These are phyloP conservation scores for Diadophis punctatus DNA, from an alignment of 2,113 vertebrate genomes.

Conservation along the genomic window DNA sequence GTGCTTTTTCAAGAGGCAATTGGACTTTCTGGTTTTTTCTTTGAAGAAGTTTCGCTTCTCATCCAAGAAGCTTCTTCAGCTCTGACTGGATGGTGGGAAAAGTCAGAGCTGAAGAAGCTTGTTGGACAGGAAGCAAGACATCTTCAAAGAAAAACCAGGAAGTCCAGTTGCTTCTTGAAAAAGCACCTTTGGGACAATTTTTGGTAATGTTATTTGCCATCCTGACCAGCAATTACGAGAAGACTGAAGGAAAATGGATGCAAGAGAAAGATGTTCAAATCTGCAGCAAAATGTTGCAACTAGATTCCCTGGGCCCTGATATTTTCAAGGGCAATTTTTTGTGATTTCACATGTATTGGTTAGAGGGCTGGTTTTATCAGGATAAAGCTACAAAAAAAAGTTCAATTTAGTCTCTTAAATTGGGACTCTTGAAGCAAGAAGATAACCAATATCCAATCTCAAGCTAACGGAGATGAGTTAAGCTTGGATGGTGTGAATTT, in stretches of 20 bases:
- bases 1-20: too few species aligned
- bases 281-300: neutral
- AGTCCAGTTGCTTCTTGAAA: too few species aligned
- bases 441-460: neutral
- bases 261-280: neutral
- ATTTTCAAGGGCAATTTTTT: neutral
- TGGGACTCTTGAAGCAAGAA: neutral
- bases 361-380: neutral
- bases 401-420: neutral
- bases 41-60: too few species aligned
- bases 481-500: too few species aligned
- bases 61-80: too few species aligned
- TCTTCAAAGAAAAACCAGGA: too few species aligned
- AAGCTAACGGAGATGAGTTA: neutral
- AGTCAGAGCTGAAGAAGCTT: too few species aligned
- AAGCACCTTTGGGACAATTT: neutral
- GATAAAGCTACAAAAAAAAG: neutral
- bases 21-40: too few species aligned
- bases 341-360: neutral
- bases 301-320: neutral
- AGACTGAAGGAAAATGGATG: neutral
- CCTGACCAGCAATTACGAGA: neutral
- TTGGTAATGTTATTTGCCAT: neutral
- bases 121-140: too few species aligned
- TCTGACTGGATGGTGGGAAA: too few species aligned